Evolutionary conservation across 2,797 vertebrate genomes (phyloP).

Genomic region (Oreochromis mossambicus): DNA sequence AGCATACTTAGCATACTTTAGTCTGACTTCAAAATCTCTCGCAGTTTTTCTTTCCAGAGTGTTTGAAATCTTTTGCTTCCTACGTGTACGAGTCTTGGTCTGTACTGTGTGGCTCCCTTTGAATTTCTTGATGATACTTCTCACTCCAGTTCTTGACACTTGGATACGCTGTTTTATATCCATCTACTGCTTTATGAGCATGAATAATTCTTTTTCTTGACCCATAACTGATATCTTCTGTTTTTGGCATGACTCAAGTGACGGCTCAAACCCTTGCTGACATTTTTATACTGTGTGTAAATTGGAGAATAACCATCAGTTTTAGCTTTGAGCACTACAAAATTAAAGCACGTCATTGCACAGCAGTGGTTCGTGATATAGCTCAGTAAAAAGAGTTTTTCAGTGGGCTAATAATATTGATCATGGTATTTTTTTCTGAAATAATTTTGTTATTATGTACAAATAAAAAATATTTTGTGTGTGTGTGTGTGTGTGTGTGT

Average conservation of each 20-base stretch:
- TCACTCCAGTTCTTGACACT: background rate
- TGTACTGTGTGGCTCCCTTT: background rate
- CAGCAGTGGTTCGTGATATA: background rate
- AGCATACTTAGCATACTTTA: background rate
- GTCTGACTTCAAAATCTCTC: background rate
- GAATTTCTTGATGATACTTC: background rate
- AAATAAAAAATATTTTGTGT: background rate
- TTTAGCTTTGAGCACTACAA: background rate
- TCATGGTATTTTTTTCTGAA: background rate
- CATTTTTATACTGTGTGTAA: background rate
- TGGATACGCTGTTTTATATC: background rate
- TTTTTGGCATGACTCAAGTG: background rate
- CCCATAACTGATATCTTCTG: background rate
- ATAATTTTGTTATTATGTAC: background rate
- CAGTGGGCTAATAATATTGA: background rate
- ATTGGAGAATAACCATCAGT: background rate
- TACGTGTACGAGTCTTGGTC: background rate
- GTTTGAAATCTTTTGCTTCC: background rate
- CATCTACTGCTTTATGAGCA: background rate
- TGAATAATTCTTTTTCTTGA: background rate
- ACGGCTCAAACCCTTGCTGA: background rate
- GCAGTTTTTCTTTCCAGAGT: background rate
- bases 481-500: background rate
- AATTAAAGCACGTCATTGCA: background rate
- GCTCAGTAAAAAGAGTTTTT: accelerated